Evolutionary conservation across 2,113 vertebrate genomes (phyloP), one percentile per base, ranked within the genome.

Genomic region (Halcyon senegalensis): DNA sequence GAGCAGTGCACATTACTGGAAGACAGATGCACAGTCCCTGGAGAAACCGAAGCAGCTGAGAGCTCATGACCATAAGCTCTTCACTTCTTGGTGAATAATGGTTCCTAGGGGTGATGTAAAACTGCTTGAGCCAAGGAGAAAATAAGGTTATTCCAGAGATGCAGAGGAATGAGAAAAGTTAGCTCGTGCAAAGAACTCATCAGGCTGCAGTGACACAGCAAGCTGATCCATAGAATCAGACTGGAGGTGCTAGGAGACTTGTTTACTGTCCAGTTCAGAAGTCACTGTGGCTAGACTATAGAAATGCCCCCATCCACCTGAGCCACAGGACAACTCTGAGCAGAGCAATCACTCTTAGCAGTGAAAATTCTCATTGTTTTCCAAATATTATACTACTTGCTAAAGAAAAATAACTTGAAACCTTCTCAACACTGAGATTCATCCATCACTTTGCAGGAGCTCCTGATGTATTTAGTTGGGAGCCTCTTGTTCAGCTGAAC

Each of bases 401-500:
- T 77, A 70, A 81, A 92, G 84, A 41, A 78, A 95, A 90, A 62
- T 18, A 86, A 23, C 44, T 94, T 6, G 24, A 93, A 48, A 87
- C 70, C 37, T 68, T 53, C 43, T 87, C 44, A 75, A 23, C 19
- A 72, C 55, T 50, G 24, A 41, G 53, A 87, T 60, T 93, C 58
- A 93, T 84, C 70, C 70, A 69, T 74, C 50, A 33, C 37, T 91
- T 94, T 46, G 44, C 35, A 82, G 69, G 25, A 93, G 21, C 24
- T 93, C 66, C 84, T 84, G 20, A 82, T 8, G 4, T 74, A 28
- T 79, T 84, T 83, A 81, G 27, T 73, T 64, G 43, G 15, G 73
- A 93, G 46, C 56, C 59, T 84, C 35, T 59, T 64, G 39, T 90
- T 90, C 78, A 84, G 48, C 59, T 89, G 83, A 97, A 87, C 62